Conservation (phyloP, 2,113 vertebrate species). For the Leptobrachium leishanense region DNA sequence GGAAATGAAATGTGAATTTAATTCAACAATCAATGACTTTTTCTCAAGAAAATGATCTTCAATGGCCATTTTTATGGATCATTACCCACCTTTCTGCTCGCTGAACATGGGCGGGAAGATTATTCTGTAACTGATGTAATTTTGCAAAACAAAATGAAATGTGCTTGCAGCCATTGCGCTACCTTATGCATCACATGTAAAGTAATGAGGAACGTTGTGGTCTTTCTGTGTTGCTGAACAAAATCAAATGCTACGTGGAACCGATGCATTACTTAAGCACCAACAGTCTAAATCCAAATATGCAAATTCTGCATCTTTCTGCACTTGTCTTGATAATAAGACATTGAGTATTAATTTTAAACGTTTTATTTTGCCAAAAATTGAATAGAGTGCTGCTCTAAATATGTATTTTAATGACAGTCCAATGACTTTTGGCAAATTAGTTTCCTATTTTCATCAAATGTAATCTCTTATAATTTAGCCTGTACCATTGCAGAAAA, state of each 20-base stretch:
- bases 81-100: conserved; percentile 21
- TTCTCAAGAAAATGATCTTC: conserved; percentile 3
- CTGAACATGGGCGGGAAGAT: conserved; percentile 3
- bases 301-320: conserved; percentile 15
- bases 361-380: conserved; percentile 21
- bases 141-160: conserved; percentile 28
- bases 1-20: conserved; percentile 14
- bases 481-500: conserved; percentile 2
- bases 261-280: conserved; percentile 4
- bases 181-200: not conserved
- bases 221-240: not conserved
- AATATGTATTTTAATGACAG: conserved; percentile 41
- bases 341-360: conserved; percentile 17
- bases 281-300: conserved; percentile 21
- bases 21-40: conserved; percentile 2
- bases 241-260: not conserved
- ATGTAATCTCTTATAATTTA: conserved; percentile 31
- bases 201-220: conserved; percentile 7
- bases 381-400: conserved; percentile 15
- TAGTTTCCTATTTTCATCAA: conserved; percentile 38
- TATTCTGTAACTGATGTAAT: conserved; percentile 3
- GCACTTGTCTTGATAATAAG: conserved; percentile 17
- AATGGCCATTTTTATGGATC: conserved; percentile 34
- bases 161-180: not conserved
- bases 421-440: conserved; percentile 15